These are phyloP conservation scores for Neofelis nebulosa DNA, from an alignment of 2,113 vertebrate species.

Conservation along the genomic window DNA sequence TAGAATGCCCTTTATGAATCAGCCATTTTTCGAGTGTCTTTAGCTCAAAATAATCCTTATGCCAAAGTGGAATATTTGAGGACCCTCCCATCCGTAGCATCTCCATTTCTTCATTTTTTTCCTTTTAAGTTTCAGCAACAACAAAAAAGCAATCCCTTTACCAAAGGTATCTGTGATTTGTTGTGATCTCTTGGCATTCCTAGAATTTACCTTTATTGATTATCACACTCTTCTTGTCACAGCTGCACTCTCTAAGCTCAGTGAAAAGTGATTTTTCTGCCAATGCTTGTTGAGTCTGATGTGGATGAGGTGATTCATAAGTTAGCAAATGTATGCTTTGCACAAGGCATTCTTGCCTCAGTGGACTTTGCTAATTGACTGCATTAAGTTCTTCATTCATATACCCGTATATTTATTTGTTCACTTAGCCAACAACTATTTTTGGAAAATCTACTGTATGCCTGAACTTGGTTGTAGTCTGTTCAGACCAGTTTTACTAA, in stretches of 20 bases:
- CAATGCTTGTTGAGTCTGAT: not conserved
- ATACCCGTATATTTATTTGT: not conserved
- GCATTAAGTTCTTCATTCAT: not conserved
- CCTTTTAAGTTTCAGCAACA: not conserved
- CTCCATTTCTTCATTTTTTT: constrained; percentile 22
- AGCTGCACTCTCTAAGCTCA: not conserved
- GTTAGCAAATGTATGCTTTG: not conserved
- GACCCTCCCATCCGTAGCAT: not conserved
- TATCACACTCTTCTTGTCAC: not conserved
- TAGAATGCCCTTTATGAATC: not conserved
- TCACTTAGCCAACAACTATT: not conserved
- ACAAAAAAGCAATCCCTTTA: not conserved
- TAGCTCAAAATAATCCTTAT: not conserved
- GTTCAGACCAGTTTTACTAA: not conserved
- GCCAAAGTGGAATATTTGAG: not conserved
- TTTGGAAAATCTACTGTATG: not conserved
- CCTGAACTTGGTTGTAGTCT: not conserved
- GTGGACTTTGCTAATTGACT: not conserved
- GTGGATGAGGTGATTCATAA: not conserved
- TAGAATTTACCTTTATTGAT: not conserved
- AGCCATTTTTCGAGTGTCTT: not conserved
- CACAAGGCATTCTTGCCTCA: not conserved
- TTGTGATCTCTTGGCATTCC: not conserved
- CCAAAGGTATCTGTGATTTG: not conserved
- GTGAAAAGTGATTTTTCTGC: not conserved